A percentile compares a stretch with the other conserved stretches of the same genome.
Conservation (phyloP, 2,113 vertebrate species). For the Forbesichthys agassizii region DNA sequence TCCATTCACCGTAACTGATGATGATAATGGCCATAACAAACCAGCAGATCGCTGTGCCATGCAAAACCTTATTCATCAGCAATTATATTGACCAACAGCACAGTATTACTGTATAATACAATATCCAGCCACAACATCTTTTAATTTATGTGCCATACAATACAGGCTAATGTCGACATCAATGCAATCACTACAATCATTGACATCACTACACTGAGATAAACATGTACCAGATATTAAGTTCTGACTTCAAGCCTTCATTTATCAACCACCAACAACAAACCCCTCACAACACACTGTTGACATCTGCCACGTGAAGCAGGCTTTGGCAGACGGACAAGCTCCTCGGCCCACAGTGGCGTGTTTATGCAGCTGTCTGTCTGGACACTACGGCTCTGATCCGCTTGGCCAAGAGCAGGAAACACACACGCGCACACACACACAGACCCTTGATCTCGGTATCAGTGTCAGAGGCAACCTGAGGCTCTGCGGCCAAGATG, state of each 20-base stretch:
- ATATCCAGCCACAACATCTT: not conserved
- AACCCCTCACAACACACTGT: constrained; percentile 14
- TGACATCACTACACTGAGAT: constrained; percentile 1
- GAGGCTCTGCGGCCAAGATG: constrained; percentile 15
- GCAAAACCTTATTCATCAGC: not conserved
- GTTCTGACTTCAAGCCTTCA: constrained; percentile 10
- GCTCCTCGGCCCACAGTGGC: constrained; percentile 39
- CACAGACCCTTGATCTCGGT: constrained; percentile 7
- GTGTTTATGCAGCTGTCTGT: constrained; percentile 70
- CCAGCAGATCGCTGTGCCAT: not conserved
- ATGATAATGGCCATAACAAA: not conserved
- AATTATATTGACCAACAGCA: not conserved
- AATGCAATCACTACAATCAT: constrained; percentile 12
- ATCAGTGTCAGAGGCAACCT: constrained; percentile 39
- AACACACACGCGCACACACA: constrained; percentile 31
- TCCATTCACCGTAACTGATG: constrained; percentile 5
- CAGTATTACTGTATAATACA: not conserved
- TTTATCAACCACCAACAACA: constrained; percentile 24
- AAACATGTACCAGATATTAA: constrained; percentile 18
- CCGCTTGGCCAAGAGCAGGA: constrained; percentile 47
- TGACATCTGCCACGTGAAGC: constrained; percentile 15
- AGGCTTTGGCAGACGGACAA: constrained; percentile 24
- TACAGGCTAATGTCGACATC: constrained; percentile 10
- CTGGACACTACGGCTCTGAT: constrained; percentile 49
- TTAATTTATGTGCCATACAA: not conserved